Evolutionary conservation across 2,888 invertebrate species (phyloP), one percentile per base, ranked within the genome.

Genomic region (Eretmocerus hayati): DNA sequence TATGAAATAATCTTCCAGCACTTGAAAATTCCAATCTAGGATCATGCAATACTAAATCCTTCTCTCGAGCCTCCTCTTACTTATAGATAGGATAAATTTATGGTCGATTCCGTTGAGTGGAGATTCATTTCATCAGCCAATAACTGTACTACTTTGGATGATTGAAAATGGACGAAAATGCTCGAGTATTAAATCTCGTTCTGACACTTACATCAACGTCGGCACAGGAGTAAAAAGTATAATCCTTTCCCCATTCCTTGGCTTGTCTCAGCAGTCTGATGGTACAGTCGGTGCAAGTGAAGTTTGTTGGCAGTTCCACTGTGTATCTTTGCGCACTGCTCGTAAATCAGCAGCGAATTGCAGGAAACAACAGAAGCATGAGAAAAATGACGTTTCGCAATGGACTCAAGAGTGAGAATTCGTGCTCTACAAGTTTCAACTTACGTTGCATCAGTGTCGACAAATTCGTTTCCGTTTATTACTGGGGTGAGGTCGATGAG

Each of bases 191-290:
- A n/a, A n/a, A n/a, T n/a, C n/a, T n/a, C n/a, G n/a, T n/a, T n/a
- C n/a, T n/a, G 26, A 20, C n/a, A 63, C 67, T 68, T 52, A 95
- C 87, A 64, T 93, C 90, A 46, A 96, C 87, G 72, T 96, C 95
- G 3, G 94, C 88, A 67, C 96, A 96, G 1, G 92, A 92, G 91
- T 92, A 94, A 76, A 96, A 95, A 54, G 85, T 76, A 73, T 94
- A 95, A 61, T 77, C 80, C 46, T 78, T 74, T 0, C 85, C 81
- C 92, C 93, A 95, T 75, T 97, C 95, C 20, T 83, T 81, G 0
- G 95, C 95, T 73, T 95, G 90, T 1, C 95, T 77, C 45, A 92
- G 78, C 57, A 97, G 76, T 51, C 95, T 82, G 32, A 97, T 76
- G 0, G 92, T 90, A 71, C 96, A 97, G 72, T 92, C 88, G 49